phyloP scores from a whole-genome alignment of 2,797 vertebrate species.

The Agapornis canus region DNA sequence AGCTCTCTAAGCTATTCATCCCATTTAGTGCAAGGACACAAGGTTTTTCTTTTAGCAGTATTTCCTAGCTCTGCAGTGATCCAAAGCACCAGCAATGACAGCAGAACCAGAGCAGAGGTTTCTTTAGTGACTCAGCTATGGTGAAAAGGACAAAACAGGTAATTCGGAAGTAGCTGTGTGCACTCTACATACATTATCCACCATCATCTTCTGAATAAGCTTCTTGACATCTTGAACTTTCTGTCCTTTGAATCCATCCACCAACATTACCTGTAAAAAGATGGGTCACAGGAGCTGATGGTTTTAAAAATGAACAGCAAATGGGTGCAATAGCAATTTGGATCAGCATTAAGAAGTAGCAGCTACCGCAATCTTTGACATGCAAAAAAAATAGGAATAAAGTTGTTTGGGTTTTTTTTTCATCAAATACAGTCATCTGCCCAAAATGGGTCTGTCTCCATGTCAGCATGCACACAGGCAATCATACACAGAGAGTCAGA shows the following conservation, averaged over 20 bases:
- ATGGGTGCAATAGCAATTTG: background rate
- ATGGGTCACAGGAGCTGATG: background rate
- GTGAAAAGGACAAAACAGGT: background rate
- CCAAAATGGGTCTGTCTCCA: background rate
- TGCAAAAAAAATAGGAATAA: background rate
- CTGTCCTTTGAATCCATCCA: conserved; percentile 90
- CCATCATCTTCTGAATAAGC: conserved; percentile 91
- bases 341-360: background rate
- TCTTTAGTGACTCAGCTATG: background rate
- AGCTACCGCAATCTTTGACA: background rate
- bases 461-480: background rate
- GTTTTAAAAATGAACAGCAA: background rate
- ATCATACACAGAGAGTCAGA: background rate
- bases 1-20: background rate
- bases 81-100: background rate
- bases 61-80: background rate
- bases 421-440: background rate
- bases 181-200: conserved; percentile 81
- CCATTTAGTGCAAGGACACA: background rate
- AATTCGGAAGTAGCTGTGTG: background rate
- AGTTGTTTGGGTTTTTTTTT: rapidly evolving
- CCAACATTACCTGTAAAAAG: conserved; percentile 89
- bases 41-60: background rate
- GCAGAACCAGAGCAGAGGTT: background rate
- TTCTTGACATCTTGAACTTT: conserved; percentile 97